phyloP scores from a whole-genome alignment of 2,113 vertebrate genomes.

The Theristicus caerulescens region DNA sequence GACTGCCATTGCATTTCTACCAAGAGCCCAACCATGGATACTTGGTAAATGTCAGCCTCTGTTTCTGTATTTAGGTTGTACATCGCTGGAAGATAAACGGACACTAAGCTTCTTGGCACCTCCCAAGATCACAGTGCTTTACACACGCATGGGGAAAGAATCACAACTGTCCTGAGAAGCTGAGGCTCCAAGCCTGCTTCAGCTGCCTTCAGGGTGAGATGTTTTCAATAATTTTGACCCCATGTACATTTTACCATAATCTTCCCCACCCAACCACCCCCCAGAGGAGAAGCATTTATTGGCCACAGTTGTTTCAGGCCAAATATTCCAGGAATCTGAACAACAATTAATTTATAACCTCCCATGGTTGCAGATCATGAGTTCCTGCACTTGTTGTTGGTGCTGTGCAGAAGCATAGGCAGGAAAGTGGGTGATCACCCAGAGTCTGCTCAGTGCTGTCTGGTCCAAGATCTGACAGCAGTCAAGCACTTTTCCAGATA shows the following conservation, averaged over 20 bases:
- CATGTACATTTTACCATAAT: not conserved
- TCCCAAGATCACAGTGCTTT: not conserved
- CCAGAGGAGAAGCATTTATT: not conserved
- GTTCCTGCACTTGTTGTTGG: not conserved
- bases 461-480: not conserved
- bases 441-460: not conserved
- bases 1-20: not conserved
- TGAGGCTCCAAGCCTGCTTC: not conserved
- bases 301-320: not conserved
- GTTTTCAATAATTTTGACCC: not conserved
- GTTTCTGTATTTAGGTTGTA: not conserved
- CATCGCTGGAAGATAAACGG: not conserved
- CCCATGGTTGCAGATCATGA: not conserved
- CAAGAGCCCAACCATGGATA: not conserved
- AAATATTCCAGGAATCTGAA: not conserved
- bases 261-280: not conserved
- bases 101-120: not conserved
- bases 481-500: not conserved
- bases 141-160: not conserved
- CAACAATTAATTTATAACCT: not conserved
- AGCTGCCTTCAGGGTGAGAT: not conserved
- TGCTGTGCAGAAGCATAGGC: not conserved
- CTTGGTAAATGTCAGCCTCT: not conserved
- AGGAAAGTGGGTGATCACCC: not conserved
- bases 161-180: not conserved